These are phyloP conservation scores for Colossoma macropomum DNA, from an alignment of 2,113 vertebrate species.

Conservation along the genomic window DNA sequence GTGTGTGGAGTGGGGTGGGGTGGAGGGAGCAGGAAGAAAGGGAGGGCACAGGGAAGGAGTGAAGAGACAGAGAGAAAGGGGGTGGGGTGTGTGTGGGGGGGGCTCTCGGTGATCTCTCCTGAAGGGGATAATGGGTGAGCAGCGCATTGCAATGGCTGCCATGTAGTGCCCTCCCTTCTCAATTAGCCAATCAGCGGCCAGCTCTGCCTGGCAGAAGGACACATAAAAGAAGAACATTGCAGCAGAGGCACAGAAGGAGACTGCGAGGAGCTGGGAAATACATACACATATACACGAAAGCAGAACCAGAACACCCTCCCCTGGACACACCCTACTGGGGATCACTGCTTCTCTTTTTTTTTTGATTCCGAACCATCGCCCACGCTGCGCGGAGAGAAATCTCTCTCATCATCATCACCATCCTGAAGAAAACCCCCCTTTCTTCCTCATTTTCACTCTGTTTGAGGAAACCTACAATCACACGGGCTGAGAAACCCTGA, in stretches of 20 bases:
- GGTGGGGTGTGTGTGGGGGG: constrained; percentile 40
- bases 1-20: constrained; percentile 59
- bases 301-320: constrained; percentile 79
- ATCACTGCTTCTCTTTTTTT: constrained; percentile 83
- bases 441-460: constrained; percentile 80
- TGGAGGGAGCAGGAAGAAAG: constrained; percentile 70
- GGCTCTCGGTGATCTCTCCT: constrained; percentile 78
- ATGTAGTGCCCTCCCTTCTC: constrained; percentile 82
- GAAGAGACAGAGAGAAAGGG: constrained; percentile 64
- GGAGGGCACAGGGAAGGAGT: constrained; percentile 74
- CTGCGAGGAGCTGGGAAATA: constrained; percentile 78
- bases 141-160: constrained; percentile 83
- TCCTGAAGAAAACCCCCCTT: constrained; percentile 76
- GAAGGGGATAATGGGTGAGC: constrained; percentile 82
- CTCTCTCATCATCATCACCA: constrained; percentile 78
- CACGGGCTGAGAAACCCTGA: constrained; percentile 77
- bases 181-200: constrained; percentile 84
- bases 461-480: constrained; percentile 79
- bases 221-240: constrained; percentile 88
- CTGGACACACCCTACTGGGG: constrained; percentile 85
- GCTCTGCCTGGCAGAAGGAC: constrained; percentile 80
- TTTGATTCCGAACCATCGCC: constrained; percentile 77
- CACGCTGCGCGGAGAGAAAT: constrained; percentile 80
- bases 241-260: constrained; percentile 85
- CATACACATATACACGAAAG: constrained; percentile 62